phyloP scores from a whole-genome alignment of 2,113 vertebrate genomes.

The Notarius lentiginosus region DNA sequence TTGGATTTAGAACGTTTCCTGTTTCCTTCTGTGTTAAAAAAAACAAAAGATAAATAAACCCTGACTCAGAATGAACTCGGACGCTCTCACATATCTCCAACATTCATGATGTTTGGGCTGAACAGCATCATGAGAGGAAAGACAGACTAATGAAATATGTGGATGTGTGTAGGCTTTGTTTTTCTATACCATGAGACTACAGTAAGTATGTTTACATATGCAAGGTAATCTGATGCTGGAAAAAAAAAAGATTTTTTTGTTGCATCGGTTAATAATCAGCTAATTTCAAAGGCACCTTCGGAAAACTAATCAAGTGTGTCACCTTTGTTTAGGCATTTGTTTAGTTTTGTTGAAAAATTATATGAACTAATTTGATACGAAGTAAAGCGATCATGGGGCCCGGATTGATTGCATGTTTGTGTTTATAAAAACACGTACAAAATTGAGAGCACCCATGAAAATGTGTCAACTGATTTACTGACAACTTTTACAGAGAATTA shows the following conservation, averaged over 20 bases:
- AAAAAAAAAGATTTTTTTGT: background rate
- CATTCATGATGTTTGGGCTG: background rate
- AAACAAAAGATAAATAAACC: background rate
- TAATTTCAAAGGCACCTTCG: background rate
- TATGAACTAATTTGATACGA: background rate
- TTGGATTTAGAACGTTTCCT: slow-evolving; percentile 12
- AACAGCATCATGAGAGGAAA: background rate
- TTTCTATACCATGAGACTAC: background rate
- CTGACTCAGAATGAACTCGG: background rate
- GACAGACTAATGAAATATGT: slow-evolving; percentile 13
- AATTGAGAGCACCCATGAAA: background rate
- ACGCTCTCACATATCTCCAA: slow-evolving; percentile 47
- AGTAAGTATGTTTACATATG: slow-evolving; percentile 12
- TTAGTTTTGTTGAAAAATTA: too few relatives aligned
- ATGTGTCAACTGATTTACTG: background rate
- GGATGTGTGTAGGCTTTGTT: background rate
- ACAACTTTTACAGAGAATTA: background rate
- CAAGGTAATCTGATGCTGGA: background rate
- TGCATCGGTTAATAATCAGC: background rate
- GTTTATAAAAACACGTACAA: background rate
- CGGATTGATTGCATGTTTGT: background rate
- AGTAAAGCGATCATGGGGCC: background rate
- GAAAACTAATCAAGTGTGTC: background rate
- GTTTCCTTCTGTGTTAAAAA: background rate
- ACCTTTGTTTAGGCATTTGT: background rate